These are phyloP conservation scores for Macaria notata DNA, from an alignment of 2,888 invertebrate species.

Conservation along the genomic window DNA sequence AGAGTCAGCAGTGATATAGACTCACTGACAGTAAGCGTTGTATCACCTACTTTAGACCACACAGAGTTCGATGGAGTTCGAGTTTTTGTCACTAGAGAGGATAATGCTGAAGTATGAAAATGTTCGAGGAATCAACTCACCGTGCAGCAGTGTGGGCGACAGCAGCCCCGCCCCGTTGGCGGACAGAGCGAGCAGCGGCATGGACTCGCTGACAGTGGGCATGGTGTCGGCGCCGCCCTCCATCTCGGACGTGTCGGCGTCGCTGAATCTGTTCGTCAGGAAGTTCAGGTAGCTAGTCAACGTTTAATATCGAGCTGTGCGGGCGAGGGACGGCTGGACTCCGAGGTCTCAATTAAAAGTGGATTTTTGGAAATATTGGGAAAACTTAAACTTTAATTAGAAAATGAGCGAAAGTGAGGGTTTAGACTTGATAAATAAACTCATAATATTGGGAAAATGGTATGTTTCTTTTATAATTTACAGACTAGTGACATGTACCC, in stretches of 20 bases:
- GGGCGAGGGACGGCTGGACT: constrained; percentile 11
- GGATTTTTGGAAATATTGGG: too few relatives aligned
- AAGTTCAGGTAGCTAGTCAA: constrained; percentile 44
- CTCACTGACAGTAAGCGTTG: constrained; percentile 70
- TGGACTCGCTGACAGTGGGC: constrained; percentile 70
- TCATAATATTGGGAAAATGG: too few relatives aligned
- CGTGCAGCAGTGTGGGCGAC: constrained; percentile 62
- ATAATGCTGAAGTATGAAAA: constrained; percentile 34
- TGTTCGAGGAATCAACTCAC: constrained; percentile 38
- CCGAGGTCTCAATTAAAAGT: not conserved
- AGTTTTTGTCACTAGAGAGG: constrained; percentile 64
- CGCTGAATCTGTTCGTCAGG: constrained; percentile 59
- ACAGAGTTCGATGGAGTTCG: constrained; percentile 8
- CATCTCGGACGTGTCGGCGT: constrained; percentile 76
- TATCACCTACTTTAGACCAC: constrained; percentile 61
- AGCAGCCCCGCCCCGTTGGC: constrained; percentile 69
- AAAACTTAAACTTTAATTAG: not conserved
- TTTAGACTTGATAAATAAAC: too few relatives aligned
- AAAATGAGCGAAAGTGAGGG: not conserved
- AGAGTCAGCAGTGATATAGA: constrained; percentile 68
- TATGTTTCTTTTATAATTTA: too few relatives aligned
- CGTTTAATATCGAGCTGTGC: constrained; percentile 33
- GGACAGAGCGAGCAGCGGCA: constrained; percentile 66
- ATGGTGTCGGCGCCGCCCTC: constrained; percentile 69
- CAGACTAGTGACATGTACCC: too few relatives aligned